Evolutionary conservation across 2,888 invertebrate genomes (phyloP), one percentile per base, ranked within the genome.

Genomic region (Acleris cristana): DNA sequence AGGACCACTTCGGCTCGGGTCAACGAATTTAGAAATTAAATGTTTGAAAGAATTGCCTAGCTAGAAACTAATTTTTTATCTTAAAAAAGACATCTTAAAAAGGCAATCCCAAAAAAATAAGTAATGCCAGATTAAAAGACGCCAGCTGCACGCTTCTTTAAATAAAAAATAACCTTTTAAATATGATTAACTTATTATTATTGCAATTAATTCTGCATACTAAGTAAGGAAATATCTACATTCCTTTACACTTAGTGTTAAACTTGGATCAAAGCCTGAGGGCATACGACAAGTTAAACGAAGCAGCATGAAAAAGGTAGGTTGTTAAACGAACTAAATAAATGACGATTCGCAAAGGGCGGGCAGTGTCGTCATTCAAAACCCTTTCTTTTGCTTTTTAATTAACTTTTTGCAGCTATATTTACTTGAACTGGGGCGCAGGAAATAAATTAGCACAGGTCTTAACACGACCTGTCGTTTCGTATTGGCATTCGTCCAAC

Each of bases 271-370:
- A 69, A 73, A 61, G 70, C 71, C 72, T 69, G 64, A 69, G 68
- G 71, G 72, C 74, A 70, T 71, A 70, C 70, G 73, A 69, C 69
- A 73, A 71, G 65, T 71, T 80, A 82, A 83, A 81, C 81, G 74
- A 77, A 79, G 78, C 74, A 82, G 85, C 88, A 88, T 79, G 85
- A 83, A 82, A 86, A 82, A 83, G 88, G 88, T 77, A 73, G 86
- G 80, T 71, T 72, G 74, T 74, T 77, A 34, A 34, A 73, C 74
- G 79, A 81, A 76, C 78, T 74, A 76, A 82, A 90, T 88, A 86
- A 86, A 91, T 89, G 82, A 87, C 86, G 80, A 88, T 86, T 82
- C 82, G 81, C 78, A 81, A 82, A 79, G 81, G 89, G 91, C 86
- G 88, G 77, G 79, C 78, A 70, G 64, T 63, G 80, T 83, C 85